phyloP scores from a whole-genome alignment of 2,797 vertebrate species.

The Hipposideros larvatus region DNA sequence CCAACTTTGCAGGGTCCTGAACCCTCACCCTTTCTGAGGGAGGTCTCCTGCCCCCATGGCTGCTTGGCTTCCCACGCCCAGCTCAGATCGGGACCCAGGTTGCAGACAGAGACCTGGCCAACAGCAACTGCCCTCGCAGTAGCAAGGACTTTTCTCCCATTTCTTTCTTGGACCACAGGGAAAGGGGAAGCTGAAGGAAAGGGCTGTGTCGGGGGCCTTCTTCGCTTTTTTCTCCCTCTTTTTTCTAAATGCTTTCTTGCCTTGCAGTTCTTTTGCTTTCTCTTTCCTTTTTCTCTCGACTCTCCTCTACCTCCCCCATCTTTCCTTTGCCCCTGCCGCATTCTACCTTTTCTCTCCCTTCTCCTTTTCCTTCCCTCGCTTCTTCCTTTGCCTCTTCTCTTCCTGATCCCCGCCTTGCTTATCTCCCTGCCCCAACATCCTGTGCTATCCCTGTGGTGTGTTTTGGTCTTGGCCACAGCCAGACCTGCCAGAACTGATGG shows the following conservation, averaged over 20 bases:
- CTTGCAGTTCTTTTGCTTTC: neutral
- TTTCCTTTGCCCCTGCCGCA: neutral
- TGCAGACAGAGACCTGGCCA: constrained; percentile 72
- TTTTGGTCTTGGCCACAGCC: constrained; percentile 82
- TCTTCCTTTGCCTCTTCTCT: neutral
- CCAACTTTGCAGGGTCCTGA: constrained; percentile 68
- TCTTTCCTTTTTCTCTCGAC: neutral
- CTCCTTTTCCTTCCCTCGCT: neutral
- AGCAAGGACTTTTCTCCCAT: neutral
- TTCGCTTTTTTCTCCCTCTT: neutral
- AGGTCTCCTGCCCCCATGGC: constrained; percentile 78
- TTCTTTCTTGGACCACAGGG: constrained; percentile 61
- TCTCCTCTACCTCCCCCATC: neutral
- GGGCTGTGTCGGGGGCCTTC: constrained; percentile 55
- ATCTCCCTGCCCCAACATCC: constrained; percentile 78
- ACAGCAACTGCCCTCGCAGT: neutral
- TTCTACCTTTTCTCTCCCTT: neutral
- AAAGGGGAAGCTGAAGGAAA: constrained; percentile 67
- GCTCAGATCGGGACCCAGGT: constrained; percentile 77
- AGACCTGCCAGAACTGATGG: constrained; percentile 83
- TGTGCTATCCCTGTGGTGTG: constrained; percentile 80
- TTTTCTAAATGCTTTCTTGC: neutral
- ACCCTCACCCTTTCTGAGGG: constrained; percentile 72
- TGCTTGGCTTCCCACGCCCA: constrained; percentile 74
- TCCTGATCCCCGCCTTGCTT: constrained; percentile 63